Evolutionary conservation across 2,113 vertebrate species (phyloP).

Genomic region (Strix uralensis): DNA sequence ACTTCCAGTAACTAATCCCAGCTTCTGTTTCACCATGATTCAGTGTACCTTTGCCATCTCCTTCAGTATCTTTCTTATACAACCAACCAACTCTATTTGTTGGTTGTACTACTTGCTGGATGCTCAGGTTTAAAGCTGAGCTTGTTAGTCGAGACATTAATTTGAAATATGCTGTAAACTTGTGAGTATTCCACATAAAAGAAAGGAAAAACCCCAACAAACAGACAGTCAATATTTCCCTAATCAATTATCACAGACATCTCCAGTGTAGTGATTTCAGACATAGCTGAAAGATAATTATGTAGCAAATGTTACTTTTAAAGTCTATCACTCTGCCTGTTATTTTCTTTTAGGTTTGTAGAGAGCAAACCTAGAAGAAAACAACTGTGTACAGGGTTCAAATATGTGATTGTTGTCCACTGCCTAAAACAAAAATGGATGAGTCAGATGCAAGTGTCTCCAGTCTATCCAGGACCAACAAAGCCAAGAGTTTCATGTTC

Average conservation of each 20-base stretch:
- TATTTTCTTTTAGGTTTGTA: neutral
- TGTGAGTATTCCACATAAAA: neutral
- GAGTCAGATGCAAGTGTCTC: neutral
- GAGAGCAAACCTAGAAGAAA: neutral
- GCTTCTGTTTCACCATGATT: neutral
- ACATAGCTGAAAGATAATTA: fast-evolving
- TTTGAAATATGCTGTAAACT: neutral
- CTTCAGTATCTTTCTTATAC: neutral
- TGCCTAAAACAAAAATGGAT: neutral
- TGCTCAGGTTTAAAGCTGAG: neutral
- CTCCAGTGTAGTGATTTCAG: neutral
- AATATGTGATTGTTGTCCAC: neutral
- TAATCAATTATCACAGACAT: neutral
- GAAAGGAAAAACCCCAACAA: neutral
- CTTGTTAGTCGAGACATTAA: neutral
- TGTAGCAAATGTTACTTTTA: neutral
- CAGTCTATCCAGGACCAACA: neutral
- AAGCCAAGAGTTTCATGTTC: neutral
- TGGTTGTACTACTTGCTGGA: neutral
- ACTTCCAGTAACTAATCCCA: neutral
- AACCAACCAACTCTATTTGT: neutral
- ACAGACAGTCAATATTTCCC: neutral
- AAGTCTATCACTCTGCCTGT: neutral
- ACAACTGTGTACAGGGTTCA: neutral
- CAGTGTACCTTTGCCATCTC: neutral